Percentiles rank a stretch among this genome's conserved stretches.
phyloP scores from a whole-genome alignment of 2,888 invertebrate genomes.

The Caenorhabditis becei region DNA sequence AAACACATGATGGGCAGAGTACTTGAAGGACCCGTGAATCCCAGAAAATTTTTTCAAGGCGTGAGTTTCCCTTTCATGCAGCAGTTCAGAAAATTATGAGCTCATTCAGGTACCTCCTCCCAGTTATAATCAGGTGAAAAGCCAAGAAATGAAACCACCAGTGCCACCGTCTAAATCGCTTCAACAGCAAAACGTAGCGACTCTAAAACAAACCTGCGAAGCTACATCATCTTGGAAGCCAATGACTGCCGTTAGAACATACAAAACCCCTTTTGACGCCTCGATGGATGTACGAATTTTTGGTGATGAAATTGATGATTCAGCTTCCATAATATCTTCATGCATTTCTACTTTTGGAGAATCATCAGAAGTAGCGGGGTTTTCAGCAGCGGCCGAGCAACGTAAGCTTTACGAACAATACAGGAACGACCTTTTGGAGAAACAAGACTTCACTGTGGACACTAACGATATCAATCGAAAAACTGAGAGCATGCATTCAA shows the following conservation, averaged over 20 bases:
- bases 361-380: conserved; percentile 53
- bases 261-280: conserved; percentile 22
- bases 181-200: neutral
- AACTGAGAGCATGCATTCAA: too few relatives aligned
- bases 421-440: neutral
- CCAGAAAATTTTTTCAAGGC: conserved; percentile 68
- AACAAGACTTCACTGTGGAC: neutral
- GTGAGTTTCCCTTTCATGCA: conserved; percentile 22
- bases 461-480: neutral
- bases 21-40: conserved; percentile 65
- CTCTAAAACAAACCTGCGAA: neutral
- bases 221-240: neutral
- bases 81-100: neutral
- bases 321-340: conserved; percentile 56
- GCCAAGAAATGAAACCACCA: conserved; percentile 27
- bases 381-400: conserved; percentile 41
- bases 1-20: conserved; percentile 66
- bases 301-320: conserved; percentile 49
- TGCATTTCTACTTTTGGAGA: conserved; percentile 60
- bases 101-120: conserved; percentile 38
- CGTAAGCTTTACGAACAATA: conserved; percentile 40
- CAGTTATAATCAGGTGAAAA: conserved; percentile 27
- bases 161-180: conserved; percentile 12
- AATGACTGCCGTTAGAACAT: neutral
- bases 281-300: conserved; percentile 24